A percentile compares a stretch with the other conserved stretches of the same genome.
Evolutionary conservation across 2,797 vertebrate genomes (phyloP).

Genomic region (Chromis chromis): DNA sequence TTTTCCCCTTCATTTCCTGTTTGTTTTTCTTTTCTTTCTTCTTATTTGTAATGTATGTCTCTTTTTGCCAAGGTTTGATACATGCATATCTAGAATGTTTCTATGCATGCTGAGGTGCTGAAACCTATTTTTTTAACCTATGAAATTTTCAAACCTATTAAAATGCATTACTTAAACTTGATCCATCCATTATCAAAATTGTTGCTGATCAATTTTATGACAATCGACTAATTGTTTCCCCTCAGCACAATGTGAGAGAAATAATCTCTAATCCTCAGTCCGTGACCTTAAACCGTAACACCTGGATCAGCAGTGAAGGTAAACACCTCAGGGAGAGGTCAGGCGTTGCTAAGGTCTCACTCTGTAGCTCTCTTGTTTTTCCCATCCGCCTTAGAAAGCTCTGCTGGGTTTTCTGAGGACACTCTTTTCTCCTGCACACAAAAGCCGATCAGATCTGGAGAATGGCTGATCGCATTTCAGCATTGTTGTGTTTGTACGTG

Average conservation of each 20-base stretch:
- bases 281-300: constrained; percentile 25
- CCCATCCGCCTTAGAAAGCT: constrained; percentile 42
- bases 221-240: background rate
- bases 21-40: no score
- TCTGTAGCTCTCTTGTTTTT: constrained; percentile 39
- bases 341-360: constrained; percentile 45
- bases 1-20: no score
- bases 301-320: constrained; percentile 1
- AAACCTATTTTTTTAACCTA: no score
- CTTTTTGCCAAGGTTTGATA: no score
- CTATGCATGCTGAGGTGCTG: background rate
- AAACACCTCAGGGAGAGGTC: constrained; percentile 52
- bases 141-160: no score
- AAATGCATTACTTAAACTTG: no score
- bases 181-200: background rate
- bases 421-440: constrained; percentile 66
- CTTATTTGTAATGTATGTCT: no score
- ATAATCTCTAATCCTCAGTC: background rate
- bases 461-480: constrained; percentile 78
- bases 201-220: background rate
- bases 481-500: constrained; percentile 73
- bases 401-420: constrained; percentile 57
- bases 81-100: background rate
- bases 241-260: constrained; percentile 7
- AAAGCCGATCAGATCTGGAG: constrained; percentile 63